These are phyloP conservation scores for Drosophila pseudotalamancana DNA, from an alignment of 2,888 invertebrate genomes.

Conservation along the genomic window DNA sequence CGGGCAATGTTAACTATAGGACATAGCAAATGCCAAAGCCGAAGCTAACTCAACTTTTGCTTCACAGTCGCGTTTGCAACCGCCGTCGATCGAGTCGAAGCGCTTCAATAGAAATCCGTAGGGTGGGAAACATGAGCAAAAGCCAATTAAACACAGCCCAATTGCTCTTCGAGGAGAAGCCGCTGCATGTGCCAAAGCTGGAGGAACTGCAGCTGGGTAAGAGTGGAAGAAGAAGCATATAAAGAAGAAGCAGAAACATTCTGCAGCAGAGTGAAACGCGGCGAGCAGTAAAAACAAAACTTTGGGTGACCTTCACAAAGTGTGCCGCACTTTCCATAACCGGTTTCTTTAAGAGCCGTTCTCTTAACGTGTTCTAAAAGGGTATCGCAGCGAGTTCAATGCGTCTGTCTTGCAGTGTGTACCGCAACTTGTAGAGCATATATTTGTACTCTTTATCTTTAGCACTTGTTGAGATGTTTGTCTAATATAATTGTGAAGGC, in stretches of 20 bases:
- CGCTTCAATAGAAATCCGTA: neutral
- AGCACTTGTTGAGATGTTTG: too few species aligned
- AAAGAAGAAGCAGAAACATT: neutral
- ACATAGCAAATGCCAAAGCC: conserved; percentile 41
- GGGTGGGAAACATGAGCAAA: conserved; percentile 59
- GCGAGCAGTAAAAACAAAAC: conserved; percentile 32
- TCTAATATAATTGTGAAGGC: too few species aligned
- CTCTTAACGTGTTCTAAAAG: conserved; percentile 9
- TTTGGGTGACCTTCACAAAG: conserved; percentile 77
- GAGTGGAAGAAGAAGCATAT: conserved; percentile 29
- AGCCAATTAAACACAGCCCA: conserved; percentile 74
- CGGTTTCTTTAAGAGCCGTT: conserved; percentile 46
- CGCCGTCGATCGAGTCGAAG: conserved; percentile 48
- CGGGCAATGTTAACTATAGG: conserved; percentile 71
- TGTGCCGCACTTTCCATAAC: conserved; percentile 67
- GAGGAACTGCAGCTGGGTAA: conserved; percentile 87
- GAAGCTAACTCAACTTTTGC: conserved; percentile 10
- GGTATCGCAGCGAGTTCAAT: neutral
- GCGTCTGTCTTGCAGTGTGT: neutral
- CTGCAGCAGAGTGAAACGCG: conserved; percentile 24
- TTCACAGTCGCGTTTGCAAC: conserved; percentile 60
- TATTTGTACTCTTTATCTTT: neutral
- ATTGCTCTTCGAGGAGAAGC: conserved; percentile 86
- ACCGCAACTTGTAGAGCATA: too few species aligned
- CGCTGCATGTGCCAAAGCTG: conserved; percentile 87